Evolutionary conservation across 1,140 invertebrate genomes (phyloP), one percentile per base, ranked within the genome.

Genomic region (Drosophila asahinai): DNA sequence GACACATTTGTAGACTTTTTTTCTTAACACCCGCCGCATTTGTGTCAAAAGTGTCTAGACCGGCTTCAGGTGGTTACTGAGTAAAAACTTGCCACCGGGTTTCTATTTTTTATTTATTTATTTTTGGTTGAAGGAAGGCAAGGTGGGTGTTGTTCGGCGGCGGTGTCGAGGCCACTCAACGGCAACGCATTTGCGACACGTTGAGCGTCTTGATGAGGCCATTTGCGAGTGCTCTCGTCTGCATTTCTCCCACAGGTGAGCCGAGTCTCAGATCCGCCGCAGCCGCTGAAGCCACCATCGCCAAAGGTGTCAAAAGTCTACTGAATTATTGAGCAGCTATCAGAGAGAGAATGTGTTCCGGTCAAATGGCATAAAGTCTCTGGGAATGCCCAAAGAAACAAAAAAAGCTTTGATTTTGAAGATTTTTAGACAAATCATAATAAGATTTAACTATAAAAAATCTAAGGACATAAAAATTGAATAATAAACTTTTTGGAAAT

Each of bases 21-120:
- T 82, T 81, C 77, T 73, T 72, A 64, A 66, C 80, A 73, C 65
- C 75, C 49, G 63, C 57, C 81, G 84, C 84, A 84, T 90, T 89
- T 89, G 84, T 89, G 86, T 90, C 84, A 89, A 81, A 89, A 90
- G 86, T 81, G 84, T 90, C 84, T 90, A 89, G 84, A 89, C 84
- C 81, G 67, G 62, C 54, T 78, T 66, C 68, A 73, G 70, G 70
- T 73, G 70, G 54, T 73, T 60, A 72, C 67, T 25, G 67, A 60
- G 63, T 45, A 67, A 71, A 71, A 71, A 71, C 67, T 71, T 71
- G 67, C 67, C 67, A 51, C 67, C 67, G 47, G 63, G 67, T 45
- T 27, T 25, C n/a, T 63, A 27, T 40, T 55, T 63, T 64, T 17
- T 27, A 17, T 64, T 40, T 64, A 9, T 38, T 64, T 64, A 14